Evolutionary conservation across 1,140 invertebrate genomes (phyloP).

Genomic region (Pseudomyrmex gracilis): DNA sequence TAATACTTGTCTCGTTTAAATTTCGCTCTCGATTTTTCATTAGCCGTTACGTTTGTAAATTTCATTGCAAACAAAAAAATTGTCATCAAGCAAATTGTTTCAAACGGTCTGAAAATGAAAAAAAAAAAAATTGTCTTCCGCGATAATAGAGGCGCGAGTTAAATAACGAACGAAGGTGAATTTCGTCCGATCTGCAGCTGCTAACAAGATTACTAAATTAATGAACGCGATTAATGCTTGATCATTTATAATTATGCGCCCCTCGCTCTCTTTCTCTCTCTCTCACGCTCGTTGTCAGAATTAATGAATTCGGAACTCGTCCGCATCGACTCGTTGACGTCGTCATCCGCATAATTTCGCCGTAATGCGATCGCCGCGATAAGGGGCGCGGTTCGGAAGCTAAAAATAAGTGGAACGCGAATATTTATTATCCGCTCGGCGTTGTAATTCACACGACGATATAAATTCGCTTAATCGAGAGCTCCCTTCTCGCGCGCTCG

Average conservation of each 20-base stretch:
- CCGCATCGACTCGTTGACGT: slow-evolving; percentile 38
- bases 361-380: slow-evolving; percentile 38
- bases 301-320: slow-evolving; percentile 48
- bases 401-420: slow-evolving; percentile 36
- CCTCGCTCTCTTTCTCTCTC: no score
- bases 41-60: background rate
- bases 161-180: background rate
- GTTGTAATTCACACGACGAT: slow-evolving; percentile 50
- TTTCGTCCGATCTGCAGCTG: background rate
- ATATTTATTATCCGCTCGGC: slow-evolving; percentile 38
- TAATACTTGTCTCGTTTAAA: background rate
- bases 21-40: background rate
- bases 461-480: slow-evolving; percentile 51
- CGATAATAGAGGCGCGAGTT: no score
- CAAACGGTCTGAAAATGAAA: no score
- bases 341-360: slow-evolving; percentile 51
- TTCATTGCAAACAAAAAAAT: no score
- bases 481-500: background rate
- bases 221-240: background rate
- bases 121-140: no score
- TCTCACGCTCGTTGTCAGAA: background rate
- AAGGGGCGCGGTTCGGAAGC: slow-evolving; percentile 39
- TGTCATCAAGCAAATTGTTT: no score
- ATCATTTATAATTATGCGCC: slow-evolving; percentile 28
- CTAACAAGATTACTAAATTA: slow-evolving; percentile 11